These are phyloP conservation scores for Encarsia formosa DNA, from an alignment of 2,888 invertebrate genomes.

Conservation along the genomic window DNA sequence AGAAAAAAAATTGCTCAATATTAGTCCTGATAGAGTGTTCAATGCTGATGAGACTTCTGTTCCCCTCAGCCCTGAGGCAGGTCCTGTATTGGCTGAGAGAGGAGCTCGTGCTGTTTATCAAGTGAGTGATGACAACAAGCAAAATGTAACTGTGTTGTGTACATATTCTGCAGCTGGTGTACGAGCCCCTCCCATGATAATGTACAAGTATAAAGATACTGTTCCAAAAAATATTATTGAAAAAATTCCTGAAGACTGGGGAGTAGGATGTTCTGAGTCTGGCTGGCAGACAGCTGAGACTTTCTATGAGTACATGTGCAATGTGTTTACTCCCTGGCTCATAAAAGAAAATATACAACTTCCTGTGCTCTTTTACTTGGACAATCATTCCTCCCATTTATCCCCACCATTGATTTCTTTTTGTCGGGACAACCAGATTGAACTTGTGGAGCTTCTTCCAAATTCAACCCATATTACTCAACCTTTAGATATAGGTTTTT, in stretches of 20 bases:
- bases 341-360: background rate
- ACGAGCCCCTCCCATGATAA: background rate
- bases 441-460: no score
- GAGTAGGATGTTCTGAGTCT: background rate
- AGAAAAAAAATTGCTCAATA: background rate
- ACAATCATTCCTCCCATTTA: background rate
- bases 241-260: background rate
- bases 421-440: no score
- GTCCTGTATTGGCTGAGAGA: background rate
- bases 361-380: background rate
- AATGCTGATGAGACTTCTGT: no score
- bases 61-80: background rate
- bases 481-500: constrained; percentile 45
- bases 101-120: no score
- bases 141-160: background rate
- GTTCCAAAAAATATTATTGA: background rate
- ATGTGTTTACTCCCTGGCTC: background rate
- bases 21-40: background rate
- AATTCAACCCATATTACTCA: constrained; percentile 47
- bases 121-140: no score
- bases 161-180: background rate
- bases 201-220: background rate
- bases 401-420: no score
- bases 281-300: no score
- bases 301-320: background rate